A percentile compares a stretch with the other conserved stretches of the same genome.
phyloP scores from a whole-genome alignment of 2,797 vertebrate species.

The Onychomys leucogaster region DNA sequence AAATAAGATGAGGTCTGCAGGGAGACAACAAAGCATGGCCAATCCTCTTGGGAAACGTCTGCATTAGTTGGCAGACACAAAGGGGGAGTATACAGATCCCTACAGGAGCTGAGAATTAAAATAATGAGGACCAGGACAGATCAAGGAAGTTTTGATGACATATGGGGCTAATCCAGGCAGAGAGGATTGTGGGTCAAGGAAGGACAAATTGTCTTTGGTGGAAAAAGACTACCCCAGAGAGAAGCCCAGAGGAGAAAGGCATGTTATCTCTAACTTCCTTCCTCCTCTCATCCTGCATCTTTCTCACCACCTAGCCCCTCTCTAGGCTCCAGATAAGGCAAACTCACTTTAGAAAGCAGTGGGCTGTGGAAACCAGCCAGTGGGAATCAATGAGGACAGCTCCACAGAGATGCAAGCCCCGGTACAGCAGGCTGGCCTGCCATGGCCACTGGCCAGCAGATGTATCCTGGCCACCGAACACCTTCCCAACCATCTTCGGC shows the following conservation, averaged over 20 bases:
- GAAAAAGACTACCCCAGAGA: neutral
- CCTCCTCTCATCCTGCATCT: neutral
- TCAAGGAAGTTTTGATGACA: neutral
- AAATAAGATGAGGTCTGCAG: neutral
- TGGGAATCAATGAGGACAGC: conserved; percentile 86
- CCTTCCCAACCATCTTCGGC: conserved; percentile 35
- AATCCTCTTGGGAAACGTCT: neutral
- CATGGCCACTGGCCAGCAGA: conserved; percentile 88
- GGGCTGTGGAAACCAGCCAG: conserved; percentile 88
- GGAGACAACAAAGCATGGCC: neutral
- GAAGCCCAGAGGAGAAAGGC: neutral
- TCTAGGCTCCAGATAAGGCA: neutral
- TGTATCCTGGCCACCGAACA: conserved; percentile 76
- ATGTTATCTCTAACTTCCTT: neutral
- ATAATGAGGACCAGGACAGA: neutral
- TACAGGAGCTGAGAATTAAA: neutral
- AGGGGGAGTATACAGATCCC: neutral
- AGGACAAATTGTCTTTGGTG: neutral
- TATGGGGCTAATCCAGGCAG: neutral
- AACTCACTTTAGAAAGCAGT: conserved; percentile 86
- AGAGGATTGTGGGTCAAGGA: neutral
- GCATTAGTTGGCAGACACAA: neutral
- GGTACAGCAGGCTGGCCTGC: conserved; percentile 85
- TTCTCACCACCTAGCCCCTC: neutral
- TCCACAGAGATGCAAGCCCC: conserved; percentile 80